Evolutionary conservation across 2,888 invertebrate species (phyloP).

Genomic region (Pheosia tremula): DNA sequence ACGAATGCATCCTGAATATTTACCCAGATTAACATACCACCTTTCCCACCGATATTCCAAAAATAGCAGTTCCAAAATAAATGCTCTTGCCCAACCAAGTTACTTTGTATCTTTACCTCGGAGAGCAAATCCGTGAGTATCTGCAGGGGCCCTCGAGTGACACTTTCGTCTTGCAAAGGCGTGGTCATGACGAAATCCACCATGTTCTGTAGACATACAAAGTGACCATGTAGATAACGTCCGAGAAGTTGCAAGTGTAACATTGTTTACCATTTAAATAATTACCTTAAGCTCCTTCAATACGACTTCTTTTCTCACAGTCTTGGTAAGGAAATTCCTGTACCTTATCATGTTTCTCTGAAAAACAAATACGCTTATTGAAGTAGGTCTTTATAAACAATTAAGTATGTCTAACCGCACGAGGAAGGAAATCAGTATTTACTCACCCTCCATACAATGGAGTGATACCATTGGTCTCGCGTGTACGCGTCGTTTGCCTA

Average conservation of each 20-base stretch:
- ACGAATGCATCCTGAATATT: too few species aligned
- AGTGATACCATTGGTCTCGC: conserved; percentile 93
- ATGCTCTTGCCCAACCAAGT: background rate
- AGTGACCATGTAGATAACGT: conserved; percentile 1
- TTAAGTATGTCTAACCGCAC: conserved; percentile 23
- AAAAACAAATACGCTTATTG: conserved; percentile 39
- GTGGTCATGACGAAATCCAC: conserved; percentile 90
- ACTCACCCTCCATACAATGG: conserved; percentile 91
- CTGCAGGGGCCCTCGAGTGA: conserved; percentile 89
- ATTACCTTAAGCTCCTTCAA: conserved; percentile 90
- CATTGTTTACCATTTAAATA: conserved; percentile 6
- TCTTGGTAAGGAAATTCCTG: conserved; percentile 87
- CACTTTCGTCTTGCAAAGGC: conserved; percentile 90
- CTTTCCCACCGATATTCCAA: too few species aligned
- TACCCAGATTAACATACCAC: too few species aligned
- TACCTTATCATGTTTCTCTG: conserved; percentile 91
- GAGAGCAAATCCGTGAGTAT: conserved; percentile 89
- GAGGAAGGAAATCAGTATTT: conserved; percentile 24
- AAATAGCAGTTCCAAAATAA: too few species aligned
- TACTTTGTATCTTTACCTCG: conserved; percentile 67
- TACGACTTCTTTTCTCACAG: conserved; percentile 88
- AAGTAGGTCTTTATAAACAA: conserved; percentile 9
- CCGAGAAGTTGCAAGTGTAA: background rate
- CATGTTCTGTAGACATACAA: conserved; percentile 83
- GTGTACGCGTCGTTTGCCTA: conserved; percentile 91